Evolutionary conservation across 2,797 vertebrate species (phyloP).

Genomic region (Sparus aurata): DNA sequence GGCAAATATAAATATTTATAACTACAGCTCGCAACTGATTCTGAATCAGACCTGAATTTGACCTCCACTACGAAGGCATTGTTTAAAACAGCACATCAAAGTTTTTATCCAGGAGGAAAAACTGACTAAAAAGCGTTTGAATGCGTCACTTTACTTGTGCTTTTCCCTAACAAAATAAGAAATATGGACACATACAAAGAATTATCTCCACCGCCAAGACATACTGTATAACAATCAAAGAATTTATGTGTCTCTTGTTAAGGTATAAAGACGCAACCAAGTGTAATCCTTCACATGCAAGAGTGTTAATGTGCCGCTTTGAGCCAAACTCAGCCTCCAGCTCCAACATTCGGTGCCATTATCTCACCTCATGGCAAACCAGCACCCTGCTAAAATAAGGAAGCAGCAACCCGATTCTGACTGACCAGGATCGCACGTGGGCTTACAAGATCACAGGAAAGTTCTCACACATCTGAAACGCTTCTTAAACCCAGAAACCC

Average conservation of each 20-base stretch:
- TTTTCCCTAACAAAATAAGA: constrained; percentile 16
- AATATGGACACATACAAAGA: background rate
- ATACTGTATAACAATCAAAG: background rate
- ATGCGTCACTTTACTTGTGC: background rate
- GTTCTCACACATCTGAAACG: constrained; percentile 17
- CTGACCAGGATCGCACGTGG: background rate
- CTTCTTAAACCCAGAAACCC: constrained; percentile 4
- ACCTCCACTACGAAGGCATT: constrained; percentile 26
- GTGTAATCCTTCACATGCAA: constrained; percentile 5
- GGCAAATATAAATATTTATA: constrained; percentile 68
- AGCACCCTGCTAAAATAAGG: background rate
- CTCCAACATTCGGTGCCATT: constrained; percentile 1
- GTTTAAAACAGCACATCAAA: constrained; percentile 25
- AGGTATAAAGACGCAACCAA: background rate
- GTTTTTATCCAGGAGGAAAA: constrained; percentile 12
- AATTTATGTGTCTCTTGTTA: constrained; percentile 15
- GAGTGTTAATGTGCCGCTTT: background rate
- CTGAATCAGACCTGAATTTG: constrained; percentile 34
- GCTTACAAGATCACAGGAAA: constrained; percentile 17
- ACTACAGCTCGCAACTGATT: constrained; percentile 33
- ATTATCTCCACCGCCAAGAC: background rate
- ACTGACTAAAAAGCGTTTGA: constrained; percentile 7
- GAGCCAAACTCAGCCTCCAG: constrained; percentile 2
- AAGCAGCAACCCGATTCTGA: background rate
- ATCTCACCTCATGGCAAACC: background rate